These are phyloP conservation scores for Nixonia krombeini DNA, from an alignment of 1,140 invertebrate genomes.

Conservation along the genomic window DNA sequence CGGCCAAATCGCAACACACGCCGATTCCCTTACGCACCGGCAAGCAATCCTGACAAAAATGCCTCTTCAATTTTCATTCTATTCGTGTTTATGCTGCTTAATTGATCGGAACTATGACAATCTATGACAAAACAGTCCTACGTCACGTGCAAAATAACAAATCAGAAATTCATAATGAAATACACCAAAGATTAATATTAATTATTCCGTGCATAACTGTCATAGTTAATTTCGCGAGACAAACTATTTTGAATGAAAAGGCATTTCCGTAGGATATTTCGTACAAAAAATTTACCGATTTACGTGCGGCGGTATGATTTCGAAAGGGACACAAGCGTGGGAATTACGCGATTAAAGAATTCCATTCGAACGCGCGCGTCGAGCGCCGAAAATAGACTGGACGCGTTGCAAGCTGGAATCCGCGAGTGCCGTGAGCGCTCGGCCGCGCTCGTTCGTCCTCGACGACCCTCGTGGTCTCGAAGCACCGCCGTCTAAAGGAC, in stretches of 20 bases:
- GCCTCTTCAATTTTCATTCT: background rate
- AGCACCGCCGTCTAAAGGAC: slow-evolving; percentile 20
- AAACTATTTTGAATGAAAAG: no score
- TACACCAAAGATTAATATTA: no score
- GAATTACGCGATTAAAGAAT: slow-evolving; percentile 7
- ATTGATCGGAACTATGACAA: no score
- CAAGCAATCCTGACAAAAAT: slow-evolving; percentile 4
- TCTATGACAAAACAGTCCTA: no score
- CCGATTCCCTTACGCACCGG: background rate
- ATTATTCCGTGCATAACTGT: no score
- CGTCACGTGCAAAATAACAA: no score
- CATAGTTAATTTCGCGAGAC: no score
- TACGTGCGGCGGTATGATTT: background rate
- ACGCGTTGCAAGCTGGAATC: slow-evolving; percentile 35
- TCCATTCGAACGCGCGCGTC: slow-evolving; percentile 51
- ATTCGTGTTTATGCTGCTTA: no score
- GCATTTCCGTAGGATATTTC: no score
- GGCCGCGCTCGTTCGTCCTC: slow-evolving; percentile 40
- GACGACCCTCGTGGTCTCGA: slow-evolving; percentile 26
- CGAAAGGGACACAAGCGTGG: background rate
- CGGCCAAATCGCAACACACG: slow-evolving; percentile 11
- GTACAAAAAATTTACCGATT: no score
- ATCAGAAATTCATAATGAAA: no score
- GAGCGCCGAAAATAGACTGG: slow-evolving; percentile 55
- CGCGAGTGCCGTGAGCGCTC: slow-evolving; percentile 26